phyloP scores from a whole-genome alignment of 2,797 vertebrate species.

The Knipowitschia caucasica region DNA sequence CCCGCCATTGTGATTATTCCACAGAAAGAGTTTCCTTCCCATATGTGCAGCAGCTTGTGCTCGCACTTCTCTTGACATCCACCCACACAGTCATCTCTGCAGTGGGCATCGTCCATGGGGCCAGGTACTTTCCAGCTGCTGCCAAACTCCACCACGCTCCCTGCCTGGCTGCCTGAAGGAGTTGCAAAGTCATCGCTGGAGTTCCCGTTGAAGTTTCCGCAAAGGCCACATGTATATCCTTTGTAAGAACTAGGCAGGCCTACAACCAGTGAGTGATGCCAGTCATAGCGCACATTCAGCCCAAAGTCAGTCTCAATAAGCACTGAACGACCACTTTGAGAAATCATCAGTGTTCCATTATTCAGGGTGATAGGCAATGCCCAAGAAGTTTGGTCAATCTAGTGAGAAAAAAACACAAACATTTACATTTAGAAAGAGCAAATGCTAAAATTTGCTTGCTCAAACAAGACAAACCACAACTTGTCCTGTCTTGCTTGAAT shows the following conservation, averaged over 20 bases:
- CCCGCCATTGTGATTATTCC: conserved; percentile 38
- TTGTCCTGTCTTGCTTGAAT: too few species aligned
- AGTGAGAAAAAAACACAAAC: conserved; percentile 14
- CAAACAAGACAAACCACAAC: too few species aligned
- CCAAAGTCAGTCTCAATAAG: conserved; percentile 63
- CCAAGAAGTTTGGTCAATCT: conserved; percentile 64
- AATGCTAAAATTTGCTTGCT: too few species aligned
- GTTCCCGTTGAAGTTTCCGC: conserved; percentile 68
- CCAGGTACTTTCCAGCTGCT: conserved; percentile 68
- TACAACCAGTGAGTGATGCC: conserved; percentile 58
- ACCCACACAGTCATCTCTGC: conserved; percentile 56
- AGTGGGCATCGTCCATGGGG: conserved; percentile 30
- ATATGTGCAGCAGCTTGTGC: conserved; percentile 18
- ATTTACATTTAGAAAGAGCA: too few species aligned
- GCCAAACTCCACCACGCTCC: conserved; percentile 35
- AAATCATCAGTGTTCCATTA: conserved; percentile 45
- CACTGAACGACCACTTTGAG: conserved; percentile 56
- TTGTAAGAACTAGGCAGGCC: conserved; percentile 36
- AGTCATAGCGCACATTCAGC: conserved; percentile 66
- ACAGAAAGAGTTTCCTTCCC: conserved; percentile 43
- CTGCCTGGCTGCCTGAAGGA: conserved; percentile 37
- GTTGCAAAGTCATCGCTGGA: conserved; percentile 52
- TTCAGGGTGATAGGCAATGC: conserved; percentile 59
- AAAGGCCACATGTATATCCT: conserved; percentile 61
- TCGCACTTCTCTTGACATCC: conserved; percentile 49